Evolutionary conservation across 2,888 invertebrate species (phyloP).

Genomic region (Acronicta psi): DNA sequence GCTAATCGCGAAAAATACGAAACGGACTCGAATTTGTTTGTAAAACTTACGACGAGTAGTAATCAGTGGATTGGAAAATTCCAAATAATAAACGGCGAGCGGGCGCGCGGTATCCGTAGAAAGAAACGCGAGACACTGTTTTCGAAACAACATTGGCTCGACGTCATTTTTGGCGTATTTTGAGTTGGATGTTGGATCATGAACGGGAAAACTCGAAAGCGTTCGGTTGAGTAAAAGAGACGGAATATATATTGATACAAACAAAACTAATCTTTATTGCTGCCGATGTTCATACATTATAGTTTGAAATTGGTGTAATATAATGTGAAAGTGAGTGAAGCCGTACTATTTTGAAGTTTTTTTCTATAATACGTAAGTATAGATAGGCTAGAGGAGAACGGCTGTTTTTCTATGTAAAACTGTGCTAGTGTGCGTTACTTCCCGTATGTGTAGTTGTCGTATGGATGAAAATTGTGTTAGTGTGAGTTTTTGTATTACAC

Average conservation of each 20-base stretch:
- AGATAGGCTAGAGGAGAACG: slow-evolving; percentile 80
- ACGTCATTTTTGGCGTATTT: slow-evolving; percentile 89
- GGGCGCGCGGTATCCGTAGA: slow-evolving; percentile 81
- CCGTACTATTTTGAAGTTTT: slow-evolving; percentile 88
- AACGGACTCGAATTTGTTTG: slow-evolving; percentile 85
- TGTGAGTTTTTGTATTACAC: slow-evolving; percentile 77
- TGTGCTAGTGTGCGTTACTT: slow-evolving; percentile 77
- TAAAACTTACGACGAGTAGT: slow-evolving; percentile 83
- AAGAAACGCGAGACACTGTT: slow-evolving; percentile 87
- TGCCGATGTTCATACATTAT: slow-evolving; percentile 69
- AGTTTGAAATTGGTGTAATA: slow-evolving; percentile 73
- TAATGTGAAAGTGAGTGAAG: slow-evolving; percentile 75
- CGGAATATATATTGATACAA: slow-evolving; percentile 62
- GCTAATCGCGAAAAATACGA: slow-evolving; percentile 86
- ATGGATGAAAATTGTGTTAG: slow-evolving; percentile 65
- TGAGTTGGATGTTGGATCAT: slow-evolving; percentile 87
- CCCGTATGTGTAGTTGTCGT: slow-evolving; percentile 84
- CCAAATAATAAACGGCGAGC: slow-evolving; percentile 84
- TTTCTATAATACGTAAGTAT: slow-evolving; percentile 79
- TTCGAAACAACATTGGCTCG: slow-evolving; percentile 86
- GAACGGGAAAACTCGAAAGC: slow-evolving; percentile 88
- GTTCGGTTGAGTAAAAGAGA: slow-evolving; percentile 84
- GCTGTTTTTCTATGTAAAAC: slow-evolving; percentile 86
- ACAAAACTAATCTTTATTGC: slow-evolving; percentile 79
- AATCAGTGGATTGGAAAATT: slow-evolving; percentile 91